Evolutionary conservation across 2,888 invertebrate species (phyloP).

Genomic region (Caradrina kadenii): DNA sequence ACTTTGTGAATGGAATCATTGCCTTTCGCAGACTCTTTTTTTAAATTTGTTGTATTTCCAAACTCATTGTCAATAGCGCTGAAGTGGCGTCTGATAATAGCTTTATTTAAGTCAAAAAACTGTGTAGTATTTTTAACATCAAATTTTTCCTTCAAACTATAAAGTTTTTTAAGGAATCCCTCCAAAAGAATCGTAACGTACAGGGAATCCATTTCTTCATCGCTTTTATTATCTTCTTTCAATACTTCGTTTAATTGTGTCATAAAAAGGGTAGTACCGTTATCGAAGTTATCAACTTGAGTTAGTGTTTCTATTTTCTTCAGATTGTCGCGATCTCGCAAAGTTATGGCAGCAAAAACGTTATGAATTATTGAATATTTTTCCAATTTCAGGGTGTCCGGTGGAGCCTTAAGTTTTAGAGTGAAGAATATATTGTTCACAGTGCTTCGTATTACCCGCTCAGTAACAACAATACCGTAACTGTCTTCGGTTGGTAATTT

Average conservation of each 20-base stretch:
- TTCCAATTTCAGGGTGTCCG: slow-evolving; percentile 65
- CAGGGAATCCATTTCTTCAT: slow-evolving; percentile 59
- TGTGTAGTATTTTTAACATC: slow-evolving; percentile 56
- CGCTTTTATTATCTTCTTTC: slow-evolving; percentile 64
- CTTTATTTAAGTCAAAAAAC: slow-evolving; percentile 61
- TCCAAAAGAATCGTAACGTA: slow-evolving; percentile 62
- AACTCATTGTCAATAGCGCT: slow-evolving; percentile 39
- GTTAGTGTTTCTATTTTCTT: slow-evolving; percentile 71
- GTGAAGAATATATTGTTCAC: slow-evolving; percentile 72
- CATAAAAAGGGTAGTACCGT: slow-evolving; percentile 71
- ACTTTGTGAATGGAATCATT: slow-evolving; percentile 43
- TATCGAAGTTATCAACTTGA: slow-evolving; percentile 65
- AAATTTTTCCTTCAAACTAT: slow-evolving; percentile 66
- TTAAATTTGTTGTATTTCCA: slow-evolving; percentile 10
- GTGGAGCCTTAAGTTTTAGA: slow-evolving; percentile 67
- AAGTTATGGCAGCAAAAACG: slow-evolving; percentile 72
- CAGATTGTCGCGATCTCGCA: slow-evolving; percentile 70
- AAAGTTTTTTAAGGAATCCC: slow-evolving; percentile 66
- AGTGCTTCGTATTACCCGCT: slow-evolving; percentile 67
- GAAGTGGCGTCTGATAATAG: slow-evolving; percentile 59
- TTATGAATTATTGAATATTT: slow-evolving; percentile 74
- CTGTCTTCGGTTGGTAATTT: slow-evolving; percentile 63
- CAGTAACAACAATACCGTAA: slow-evolving; percentile 67
- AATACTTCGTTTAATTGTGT: slow-evolving; percentile 73
- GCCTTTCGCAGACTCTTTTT: background rate